Evolutionary conservation across 2,888 invertebrate genomes (phyloP), one percentile per base, ranked within the genome.

Genomic region (Drosophila crucigera): DNA sequence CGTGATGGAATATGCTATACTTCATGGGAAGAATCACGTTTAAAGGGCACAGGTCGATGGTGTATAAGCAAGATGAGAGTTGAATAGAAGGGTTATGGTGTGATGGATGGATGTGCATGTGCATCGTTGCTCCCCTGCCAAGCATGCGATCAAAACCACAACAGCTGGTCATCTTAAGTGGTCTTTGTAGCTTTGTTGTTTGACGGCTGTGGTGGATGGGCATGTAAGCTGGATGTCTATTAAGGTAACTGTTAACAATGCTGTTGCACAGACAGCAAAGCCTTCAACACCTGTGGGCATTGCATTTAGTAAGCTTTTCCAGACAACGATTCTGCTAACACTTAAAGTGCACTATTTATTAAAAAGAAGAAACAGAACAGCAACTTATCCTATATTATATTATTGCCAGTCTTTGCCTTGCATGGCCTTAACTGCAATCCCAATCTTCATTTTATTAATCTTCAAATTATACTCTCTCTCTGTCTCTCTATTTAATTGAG

Each of bases 1-100:
- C 69, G 78, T 67, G 75, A 72, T 68, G 75, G 59, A 80, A 79
- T 77, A 64, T 55, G 63, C 37, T 47, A 55, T 11, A 25, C 16
- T 28, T 78, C 25, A 37, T 53, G 56, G 33, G 55, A 52, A 25
- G 73, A 37, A 53, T 63, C 22, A 43, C 11, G 62, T 30, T 37
- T 25, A 28, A 59, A 52, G 39, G 33, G 65, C 35, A 39, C 59
- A 50, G 59, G 33, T 16, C 9, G 16, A 22, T 14, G 61, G 5
- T 22, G 47, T 39, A 22, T 31, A 37, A 39, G 47, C 37, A 7
- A 37, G 41, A 16, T 39, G 39, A 35, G 55, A 49, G 60, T 52
- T 77, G 49, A 22, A 68, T 33, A 56, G 43, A 54, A 39, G 59
- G 64, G 9, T 43, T 41, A 43, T 63, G 31, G 31, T 31, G 49